Percentiles rank a stretch among this genome's conserved stretches.
phyloP scores from a whole-genome alignment of 2,888 invertebrate species.

The Willowsia nigromaculata region DNA sequence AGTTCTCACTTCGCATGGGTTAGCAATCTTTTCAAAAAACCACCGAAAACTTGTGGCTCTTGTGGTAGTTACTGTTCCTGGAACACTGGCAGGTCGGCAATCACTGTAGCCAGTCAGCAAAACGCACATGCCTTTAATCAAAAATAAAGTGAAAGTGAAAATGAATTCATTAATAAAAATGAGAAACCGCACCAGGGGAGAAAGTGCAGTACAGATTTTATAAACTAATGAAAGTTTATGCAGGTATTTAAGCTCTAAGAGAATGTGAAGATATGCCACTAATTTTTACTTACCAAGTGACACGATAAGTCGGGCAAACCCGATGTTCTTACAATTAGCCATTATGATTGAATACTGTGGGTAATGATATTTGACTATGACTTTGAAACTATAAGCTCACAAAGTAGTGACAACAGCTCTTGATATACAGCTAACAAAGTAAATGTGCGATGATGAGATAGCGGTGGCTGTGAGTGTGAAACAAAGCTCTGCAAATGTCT shows the following conservation, averaged over 20 bases:
- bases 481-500: not conserved
- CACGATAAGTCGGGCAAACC: not conserved
- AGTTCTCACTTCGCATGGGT: constrained; percentile 63
- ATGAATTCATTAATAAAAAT: not conserved
- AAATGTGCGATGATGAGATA: not conserved
- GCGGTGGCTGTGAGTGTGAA: not conserved
- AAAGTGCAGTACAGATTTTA: too few species aligned
- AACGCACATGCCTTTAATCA: not conserved
- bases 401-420: not conserved
- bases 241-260: not conserved
- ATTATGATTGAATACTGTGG: not conserved
- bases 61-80: constrained; percentile 52
- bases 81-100: constrained; percentile 24
- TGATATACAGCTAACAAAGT: too few species aligned
- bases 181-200: too few species aligned
- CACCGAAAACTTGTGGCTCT: constrained; percentile 52
- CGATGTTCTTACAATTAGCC: not conserved
- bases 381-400: too few species aligned
- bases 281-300: constrained; percentile 23
- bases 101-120: not conserved
- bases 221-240: too few species aligned
- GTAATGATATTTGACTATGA: too few species aligned
- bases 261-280: not conserved
- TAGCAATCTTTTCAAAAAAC: constrained; percentile 58
- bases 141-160: not conserved